A percentile compares a stretch with the other conserved stretches of the same genome.
Conservation (phyloP, 2,113 vertebrate genomes). For the Heteronetta atricapilla region DNA sequence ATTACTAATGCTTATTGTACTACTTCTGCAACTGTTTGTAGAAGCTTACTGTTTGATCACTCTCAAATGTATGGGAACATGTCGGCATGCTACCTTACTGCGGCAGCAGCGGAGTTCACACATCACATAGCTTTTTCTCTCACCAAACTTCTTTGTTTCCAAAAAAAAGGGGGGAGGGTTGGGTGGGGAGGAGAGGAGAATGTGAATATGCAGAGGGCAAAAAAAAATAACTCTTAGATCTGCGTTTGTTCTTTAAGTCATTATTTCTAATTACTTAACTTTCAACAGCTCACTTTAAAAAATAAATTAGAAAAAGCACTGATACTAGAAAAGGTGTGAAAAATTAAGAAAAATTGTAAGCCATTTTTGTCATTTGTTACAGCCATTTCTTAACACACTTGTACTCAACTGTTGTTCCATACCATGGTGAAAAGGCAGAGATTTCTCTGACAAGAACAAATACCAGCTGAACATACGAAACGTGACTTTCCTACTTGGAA, state of each 20-base stretch:
- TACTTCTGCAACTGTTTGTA: not conserved
- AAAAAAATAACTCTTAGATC: not conserved
- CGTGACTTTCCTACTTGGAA: fast-evolving
- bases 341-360: not conserved
- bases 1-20: not conserved
- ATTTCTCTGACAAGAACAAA: not conserved
- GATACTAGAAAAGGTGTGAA: not conserved
- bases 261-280: not conserved
- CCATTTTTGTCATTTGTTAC: not conserved
- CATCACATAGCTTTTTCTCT: not conserved
- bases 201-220: not conserved
- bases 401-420: not conserved
- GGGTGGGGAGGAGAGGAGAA: not conserved
- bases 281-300: not conserved
- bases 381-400: not conserved
- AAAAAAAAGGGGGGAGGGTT: too few relatives aligned
- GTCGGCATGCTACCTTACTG: not conserved
- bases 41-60: not conserved
- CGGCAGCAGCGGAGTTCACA: not conserved
- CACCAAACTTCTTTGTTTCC: not conserved
- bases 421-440: not conserved
- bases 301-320: not conserved
- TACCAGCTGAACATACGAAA: not conserved
- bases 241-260: not conserved
- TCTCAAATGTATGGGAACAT: not conserved